Conservation (phyloP, 2,888 invertebrate species). For the Colostygia pectinataria region DNA sequence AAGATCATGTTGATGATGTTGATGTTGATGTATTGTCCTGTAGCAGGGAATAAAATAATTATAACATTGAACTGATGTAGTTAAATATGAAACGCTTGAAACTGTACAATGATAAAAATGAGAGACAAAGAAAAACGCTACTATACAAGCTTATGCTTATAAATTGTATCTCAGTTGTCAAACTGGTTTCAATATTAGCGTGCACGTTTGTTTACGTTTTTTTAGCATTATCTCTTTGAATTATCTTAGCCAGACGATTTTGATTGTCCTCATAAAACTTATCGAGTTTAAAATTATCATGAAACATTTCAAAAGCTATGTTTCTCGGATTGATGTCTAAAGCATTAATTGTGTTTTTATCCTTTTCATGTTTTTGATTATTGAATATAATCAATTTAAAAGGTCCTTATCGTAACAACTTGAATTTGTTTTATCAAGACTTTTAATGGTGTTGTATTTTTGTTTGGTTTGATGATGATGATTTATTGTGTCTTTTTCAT, state of each 20-base stretch:
- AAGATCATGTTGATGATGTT: too few species aligned
- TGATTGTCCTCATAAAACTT: slow-evolving; percentile 42
- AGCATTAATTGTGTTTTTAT: background rate
- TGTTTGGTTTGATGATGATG: too few species aligned
- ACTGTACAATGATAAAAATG: too few species aligned
- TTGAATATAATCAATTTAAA: background rate
- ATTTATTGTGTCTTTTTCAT: too few species aligned
- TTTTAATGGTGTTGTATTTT: too few species aligned
- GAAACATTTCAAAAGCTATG: slow-evolving; percentile 8
- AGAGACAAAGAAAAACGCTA: too few species aligned
- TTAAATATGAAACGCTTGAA: too few species aligned
- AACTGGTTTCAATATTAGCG: slow-evolving; percentile 61
- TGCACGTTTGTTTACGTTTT: slow-evolving; percentile 68
- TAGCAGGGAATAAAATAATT: too few species aligned
- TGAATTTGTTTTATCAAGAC: background rate
- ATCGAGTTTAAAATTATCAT: slow-evolving; percentile 32
- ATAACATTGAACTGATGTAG: too few species aligned
- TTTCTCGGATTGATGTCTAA: slow-evolving; percentile 3
- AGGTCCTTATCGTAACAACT: background rate
- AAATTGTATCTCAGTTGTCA: slow-evolving; percentile 38
- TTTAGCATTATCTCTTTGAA: slow-evolving; percentile 58
- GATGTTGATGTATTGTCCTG: too few species aligned
- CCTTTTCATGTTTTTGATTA: background rate
- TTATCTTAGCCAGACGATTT: slow-evolving; percentile 40
- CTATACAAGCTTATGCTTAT: slow-evolving; percentile 41